These are phyloP conservation scores for Allolobophora icterica DNA, from an alignment of 2,888 invertebrate species.

Conservation along the genomic window DNA sequence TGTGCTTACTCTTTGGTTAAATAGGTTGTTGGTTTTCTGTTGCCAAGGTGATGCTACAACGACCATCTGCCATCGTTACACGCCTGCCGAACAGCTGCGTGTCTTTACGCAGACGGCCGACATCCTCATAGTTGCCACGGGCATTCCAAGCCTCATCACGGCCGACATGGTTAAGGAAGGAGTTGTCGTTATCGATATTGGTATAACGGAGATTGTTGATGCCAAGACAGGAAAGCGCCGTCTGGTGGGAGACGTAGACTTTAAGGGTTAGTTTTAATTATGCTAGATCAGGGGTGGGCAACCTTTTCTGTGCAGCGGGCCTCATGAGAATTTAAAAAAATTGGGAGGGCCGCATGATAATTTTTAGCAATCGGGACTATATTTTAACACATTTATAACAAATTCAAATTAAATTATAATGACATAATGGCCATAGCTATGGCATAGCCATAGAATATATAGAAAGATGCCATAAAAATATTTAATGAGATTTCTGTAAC, in stretches of 20 bases:
- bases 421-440: too few species aligned
- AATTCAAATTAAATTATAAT: too few species aligned
- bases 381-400: too few species aligned
- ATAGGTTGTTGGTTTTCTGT: not conserved
- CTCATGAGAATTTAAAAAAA: too few species aligned
- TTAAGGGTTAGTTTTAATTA: conserved; percentile 69
- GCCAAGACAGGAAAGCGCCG: conserved; percentile 70
- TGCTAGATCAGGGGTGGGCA: too few species aligned
- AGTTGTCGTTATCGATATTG: conserved; percentile 86
- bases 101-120: conserved; percentile 78
- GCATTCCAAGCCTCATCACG: conserved; percentile 67
- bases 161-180: conserved; percentile 77
- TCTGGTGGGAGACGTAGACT: conserved; percentile 88
- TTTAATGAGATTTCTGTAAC: too few species aligned
- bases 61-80: conserved; percentile 86
- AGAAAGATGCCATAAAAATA: too few species aligned
- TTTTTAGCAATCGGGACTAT: too few species aligned
- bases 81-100: conserved; percentile 78
- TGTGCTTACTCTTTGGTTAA: not conserved
- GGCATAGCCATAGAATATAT: too few species aligned
- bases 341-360: too few species aligned
- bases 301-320: too few species aligned
- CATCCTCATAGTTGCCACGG: conserved; percentile 79
- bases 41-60: conserved; percentile 80
- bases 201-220: conserved; percentile 75